Evolutionary conservation across 1,140 invertebrate species (phyloP), one percentile per base, ranked within the genome.

Genomic region (Heliothis virescens): DNA sequence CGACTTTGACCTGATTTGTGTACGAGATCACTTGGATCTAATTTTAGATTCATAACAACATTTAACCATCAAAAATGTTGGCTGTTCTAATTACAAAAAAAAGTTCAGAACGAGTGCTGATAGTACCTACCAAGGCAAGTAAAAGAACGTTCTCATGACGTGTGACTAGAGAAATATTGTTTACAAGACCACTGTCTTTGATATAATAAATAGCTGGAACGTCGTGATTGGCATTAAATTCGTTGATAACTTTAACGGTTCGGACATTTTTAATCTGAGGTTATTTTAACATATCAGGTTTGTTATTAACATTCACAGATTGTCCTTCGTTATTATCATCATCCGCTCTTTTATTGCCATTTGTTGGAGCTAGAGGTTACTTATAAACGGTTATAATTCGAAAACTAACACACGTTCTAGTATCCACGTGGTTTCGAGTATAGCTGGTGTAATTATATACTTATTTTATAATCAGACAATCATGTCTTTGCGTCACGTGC

Each of bases 1-100:
- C 18, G 41, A 75, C 72, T 75, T 75, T 75, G 57, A 62, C 72
- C 55, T 62, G 72, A 60, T 75, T 75, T 59, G 72, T 57, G 1
- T 48, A 13, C 5, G 55, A 13, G 11, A 75, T 13, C 41, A 34
- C 34, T 26, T 18, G 41, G 7, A 18, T 75, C 72, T 75, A 75
- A 50, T 48, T 62, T 75, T 60, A 75, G 72, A 62, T 26, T 21
- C 12, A 53, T 26, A 26, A 1, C 41, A 60, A n/a, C 9, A 9
- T 26, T 62, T n/a, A 60, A 73, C 41, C 55, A 47, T 59, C 52
- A 3, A 41, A 47, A 41, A 41, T 15, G 16, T 41, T 57, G 12
- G 29, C 34, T 47, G n/a, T 21, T 13, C 3, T 21, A 13, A 60
- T 41, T 41, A 41, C 34, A 7, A 41, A 34, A 7, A 34, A 34